Percentiles rank a stretch among this genome's conserved stretches.
Evolutionary conservation across 2,113 vertebrate species (phyloP).

Genomic region (Varanus salvator): DNA sequence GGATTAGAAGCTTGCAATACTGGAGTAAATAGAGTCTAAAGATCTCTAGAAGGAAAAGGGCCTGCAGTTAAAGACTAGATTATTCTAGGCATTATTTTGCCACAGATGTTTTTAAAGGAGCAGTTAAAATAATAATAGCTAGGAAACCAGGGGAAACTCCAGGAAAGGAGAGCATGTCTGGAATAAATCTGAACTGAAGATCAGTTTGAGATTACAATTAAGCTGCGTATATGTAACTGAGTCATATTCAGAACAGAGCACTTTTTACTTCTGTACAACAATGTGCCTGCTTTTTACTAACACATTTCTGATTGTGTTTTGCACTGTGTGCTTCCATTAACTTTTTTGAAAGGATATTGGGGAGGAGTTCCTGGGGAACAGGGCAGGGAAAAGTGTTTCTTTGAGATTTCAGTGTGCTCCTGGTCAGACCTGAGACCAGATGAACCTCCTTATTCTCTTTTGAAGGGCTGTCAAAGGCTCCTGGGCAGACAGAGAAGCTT

Average conservation of each 20-base stretch:
- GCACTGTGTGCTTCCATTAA: neutral
- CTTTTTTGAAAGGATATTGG: neutral
- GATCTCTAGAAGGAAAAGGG: neutral
- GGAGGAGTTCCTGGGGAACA: neutral
- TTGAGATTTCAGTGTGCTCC: neutral
- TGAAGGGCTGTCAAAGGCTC: neutral
- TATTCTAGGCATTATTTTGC: neutral
- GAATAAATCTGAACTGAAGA: rapidly evolving
- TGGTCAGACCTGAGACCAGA: neutral
- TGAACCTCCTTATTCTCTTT: neutral
- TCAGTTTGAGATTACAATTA: neutral
- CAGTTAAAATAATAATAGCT: neutral
- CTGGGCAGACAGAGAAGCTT: neutral
- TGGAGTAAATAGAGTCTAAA: neutral
- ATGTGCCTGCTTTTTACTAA: neutral
- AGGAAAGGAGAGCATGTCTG: neutral
- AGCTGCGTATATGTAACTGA: neutral
- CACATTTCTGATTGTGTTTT: neutral
- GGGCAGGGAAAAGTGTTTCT: neutral
- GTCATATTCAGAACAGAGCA: neutral
- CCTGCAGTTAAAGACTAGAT: neutral
- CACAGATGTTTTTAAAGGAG: neutral
- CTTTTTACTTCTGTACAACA: neutral
- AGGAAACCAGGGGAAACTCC: neutral
- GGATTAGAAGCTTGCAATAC: neutral